Conservation (phyloP, 1,140 invertebrate genomes). For the Varroa destructor region DNA sequence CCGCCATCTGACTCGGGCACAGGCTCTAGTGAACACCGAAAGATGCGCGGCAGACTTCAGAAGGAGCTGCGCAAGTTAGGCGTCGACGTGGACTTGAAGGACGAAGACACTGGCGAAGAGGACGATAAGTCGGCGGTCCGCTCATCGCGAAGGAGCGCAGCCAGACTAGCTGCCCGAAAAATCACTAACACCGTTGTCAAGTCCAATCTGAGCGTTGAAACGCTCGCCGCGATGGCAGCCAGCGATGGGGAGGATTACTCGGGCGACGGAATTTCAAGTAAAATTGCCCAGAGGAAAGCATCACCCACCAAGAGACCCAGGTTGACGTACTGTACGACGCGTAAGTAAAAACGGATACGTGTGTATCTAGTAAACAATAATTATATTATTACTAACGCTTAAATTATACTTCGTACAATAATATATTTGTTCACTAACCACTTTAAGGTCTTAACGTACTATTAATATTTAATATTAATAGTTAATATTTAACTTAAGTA, state of each 20-base stretch:
- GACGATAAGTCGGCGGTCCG: slow-evolving; percentile 11
- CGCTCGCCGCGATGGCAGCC: slow-evolving; percentile 13
- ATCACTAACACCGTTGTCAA: slow-evolving; percentile 18
- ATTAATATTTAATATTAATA: too few relatives aligned
- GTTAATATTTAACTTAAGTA: too few relatives aligned
- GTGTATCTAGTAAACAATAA: too few relatives aligned
- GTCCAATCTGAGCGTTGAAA: slow-evolving; percentile 17
- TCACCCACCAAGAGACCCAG: background rate
- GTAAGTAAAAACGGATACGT: background rate
- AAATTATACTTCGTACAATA: too few relatives aligned
- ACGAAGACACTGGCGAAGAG: slow-evolving; percentile 8
- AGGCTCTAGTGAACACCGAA: slow-evolving; percentile 10
- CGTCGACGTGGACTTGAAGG: background rate
- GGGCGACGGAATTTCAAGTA: slow-evolving; percentile 13
- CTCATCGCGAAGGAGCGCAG: slow-evolving; percentile 1
- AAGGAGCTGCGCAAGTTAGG: slow-evolving; percentile 27
- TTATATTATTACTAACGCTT: too few relatives aligned
- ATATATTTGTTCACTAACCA: too few relatives aligned
- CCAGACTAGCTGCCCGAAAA: slow-evolving; percentile 19
- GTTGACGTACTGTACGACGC: background rate
- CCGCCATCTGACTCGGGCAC: too few relatives aligned
- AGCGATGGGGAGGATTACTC: slow-evolving; percentile 27
- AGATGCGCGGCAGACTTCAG: slow-evolving; percentile 25
- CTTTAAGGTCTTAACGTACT: too few relatives aligned
- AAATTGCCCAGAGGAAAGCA: slow-evolving; percentile 18